Percentiles rank a stretch among this genome's conserved stretches.
Evolutionary conservation across 2,113 vertebrate species (phyloP).

Genomic region (Limanda limanda): DNA sequence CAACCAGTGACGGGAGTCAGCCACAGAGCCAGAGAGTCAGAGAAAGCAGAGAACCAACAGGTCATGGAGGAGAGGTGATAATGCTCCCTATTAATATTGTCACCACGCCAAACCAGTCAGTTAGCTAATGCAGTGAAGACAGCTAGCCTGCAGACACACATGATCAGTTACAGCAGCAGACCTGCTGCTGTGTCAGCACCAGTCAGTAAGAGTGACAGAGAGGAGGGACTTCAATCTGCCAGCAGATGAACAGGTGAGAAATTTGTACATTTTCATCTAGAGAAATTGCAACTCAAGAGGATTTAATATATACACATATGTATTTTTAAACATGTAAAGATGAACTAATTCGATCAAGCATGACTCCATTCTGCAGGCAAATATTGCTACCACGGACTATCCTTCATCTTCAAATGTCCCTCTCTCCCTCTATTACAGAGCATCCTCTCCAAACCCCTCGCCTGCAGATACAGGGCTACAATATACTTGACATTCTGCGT

Average conservation of each 20-base stretch:
- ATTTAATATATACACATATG: constrained; percentile 1
- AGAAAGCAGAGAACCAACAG: constrained; percentile 35
- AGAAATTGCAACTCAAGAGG: constrained; percentile 12
- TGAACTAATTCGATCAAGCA: not conserved
- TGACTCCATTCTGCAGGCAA: not conserved
- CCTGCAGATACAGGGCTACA: not conserved
- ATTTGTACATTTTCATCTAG: constrained; percentile 26
- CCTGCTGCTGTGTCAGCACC: constrained; percentile 62
- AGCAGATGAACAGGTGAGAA: constrained; percentile 54
- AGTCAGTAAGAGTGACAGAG: constrained; percentile 66
- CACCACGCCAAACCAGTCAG: constrained; percentile 45
- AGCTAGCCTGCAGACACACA: constrained; percentile 56
- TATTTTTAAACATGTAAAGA: not conserved
- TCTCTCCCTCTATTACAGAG: constrained; percentile 23
- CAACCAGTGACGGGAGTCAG: constrained; percentile 1
- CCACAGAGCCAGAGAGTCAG: constrained; percentile 30
- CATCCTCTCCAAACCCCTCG: constrained; percentile 20
- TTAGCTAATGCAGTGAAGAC: constrained; percentile 55
- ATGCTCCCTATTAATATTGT: constrained; percentile 54
- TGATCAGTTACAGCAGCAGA: constrained; percentile 50
- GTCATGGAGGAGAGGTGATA: constrained; percentile 53
- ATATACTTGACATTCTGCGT: not conserved
- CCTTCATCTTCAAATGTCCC: not conserved
- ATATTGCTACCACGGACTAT: not conserved
- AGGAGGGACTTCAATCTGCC: constrained; percentile 50